These are phyloP conservation scores for Eonycteris spelaea DNA, from an alignment of 2,113 vertebrate genomes.

Conservation along the genomic window DNA sequence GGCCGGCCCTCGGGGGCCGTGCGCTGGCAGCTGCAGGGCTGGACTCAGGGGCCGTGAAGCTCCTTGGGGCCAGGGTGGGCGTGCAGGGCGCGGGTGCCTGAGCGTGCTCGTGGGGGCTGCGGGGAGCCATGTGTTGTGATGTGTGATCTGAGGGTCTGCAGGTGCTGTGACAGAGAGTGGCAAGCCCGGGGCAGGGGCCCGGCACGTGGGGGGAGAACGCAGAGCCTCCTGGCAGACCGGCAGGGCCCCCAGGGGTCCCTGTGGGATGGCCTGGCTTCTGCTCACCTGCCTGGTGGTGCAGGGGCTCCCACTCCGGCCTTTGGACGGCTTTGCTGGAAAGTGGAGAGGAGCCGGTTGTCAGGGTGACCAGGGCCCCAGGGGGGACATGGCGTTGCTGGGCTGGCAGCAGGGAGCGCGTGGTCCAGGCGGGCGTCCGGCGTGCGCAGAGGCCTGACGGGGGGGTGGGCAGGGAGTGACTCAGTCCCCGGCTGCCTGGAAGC, in stretches of 20 bases:
- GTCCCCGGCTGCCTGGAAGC: neutral
- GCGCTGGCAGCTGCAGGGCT: accelerated
- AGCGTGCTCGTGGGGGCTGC: neutral
- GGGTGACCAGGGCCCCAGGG: neutral
- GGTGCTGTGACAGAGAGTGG: neutral
- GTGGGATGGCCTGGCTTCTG: neutral
- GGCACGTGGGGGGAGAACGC: accelerated
- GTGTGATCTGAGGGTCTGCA: accelerated
- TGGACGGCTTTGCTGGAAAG: neutral
- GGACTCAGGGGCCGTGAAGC: neutral
- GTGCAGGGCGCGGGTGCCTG: neutral
- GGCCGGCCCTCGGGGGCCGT: neutral
- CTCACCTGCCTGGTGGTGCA: accelerated
- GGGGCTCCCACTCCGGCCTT: neutral
- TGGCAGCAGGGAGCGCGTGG: accelerated
- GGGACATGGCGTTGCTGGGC: accelerated
- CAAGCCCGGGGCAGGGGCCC: neutral
- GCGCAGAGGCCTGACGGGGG: neutral
- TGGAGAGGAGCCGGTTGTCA: neutral
- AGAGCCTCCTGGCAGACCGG: accelerated
- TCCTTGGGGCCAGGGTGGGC: neutral
- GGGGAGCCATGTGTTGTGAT: neutral
- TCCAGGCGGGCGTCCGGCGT: accelerated
- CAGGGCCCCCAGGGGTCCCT: neutral
- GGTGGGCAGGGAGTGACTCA: no score